Evolutionary conservation across 2,888 invertebrate species (phyloP).

Genomic region (Ephialtes manifestator): DNA sequence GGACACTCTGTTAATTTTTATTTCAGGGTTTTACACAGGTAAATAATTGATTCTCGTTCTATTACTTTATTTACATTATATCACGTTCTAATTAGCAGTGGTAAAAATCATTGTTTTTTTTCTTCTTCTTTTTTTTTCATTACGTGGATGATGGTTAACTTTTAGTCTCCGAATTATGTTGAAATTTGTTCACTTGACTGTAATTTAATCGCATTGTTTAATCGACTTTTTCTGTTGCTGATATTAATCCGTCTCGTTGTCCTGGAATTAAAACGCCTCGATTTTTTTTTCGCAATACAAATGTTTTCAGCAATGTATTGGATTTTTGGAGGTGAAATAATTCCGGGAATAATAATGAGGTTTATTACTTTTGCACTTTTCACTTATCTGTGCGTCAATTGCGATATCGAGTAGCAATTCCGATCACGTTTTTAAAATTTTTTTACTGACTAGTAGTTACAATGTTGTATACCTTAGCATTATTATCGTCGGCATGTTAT

Average conservation of each 20-base stretch:
- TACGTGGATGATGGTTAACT: conserved; percentile 50
- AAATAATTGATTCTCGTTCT: conserved; percentile 80
- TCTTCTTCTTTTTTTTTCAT: conserved; percentile 62
- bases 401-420: conserved; percentile 68
- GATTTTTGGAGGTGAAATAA: background rate
- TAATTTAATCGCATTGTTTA: background rate
- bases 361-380: conserved; percentile 28
- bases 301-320: background rate
- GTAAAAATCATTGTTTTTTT: conserved; percentile 76
- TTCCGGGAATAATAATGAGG: conserved; percentile 1
- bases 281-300: background rate
- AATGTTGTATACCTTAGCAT: conserved; percentile 71
- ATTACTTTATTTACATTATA: conserved; percentile 81
- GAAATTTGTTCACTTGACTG: conserved; percentile 17
- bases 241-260: conserved; percentile 4
- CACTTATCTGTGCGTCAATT: conserved; percentile 32
- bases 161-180: conserved; percentile 32
- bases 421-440: conserved; percentile 51
- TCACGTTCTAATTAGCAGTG: conserved; percentile 80
- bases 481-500: conserved; percentile 70
- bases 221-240: background rate
- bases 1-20: conserved; percentile 67
- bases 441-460: conserved; percentile 72
- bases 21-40: conserved; percentile 71
- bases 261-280: background rate